A percentile compares a stretch with the other conserved stretches of the same genome.
phyloP scores from a whole-genome alignment of 2,797 vertebrate species.

The Setipinna tenuifilis region DNA sequence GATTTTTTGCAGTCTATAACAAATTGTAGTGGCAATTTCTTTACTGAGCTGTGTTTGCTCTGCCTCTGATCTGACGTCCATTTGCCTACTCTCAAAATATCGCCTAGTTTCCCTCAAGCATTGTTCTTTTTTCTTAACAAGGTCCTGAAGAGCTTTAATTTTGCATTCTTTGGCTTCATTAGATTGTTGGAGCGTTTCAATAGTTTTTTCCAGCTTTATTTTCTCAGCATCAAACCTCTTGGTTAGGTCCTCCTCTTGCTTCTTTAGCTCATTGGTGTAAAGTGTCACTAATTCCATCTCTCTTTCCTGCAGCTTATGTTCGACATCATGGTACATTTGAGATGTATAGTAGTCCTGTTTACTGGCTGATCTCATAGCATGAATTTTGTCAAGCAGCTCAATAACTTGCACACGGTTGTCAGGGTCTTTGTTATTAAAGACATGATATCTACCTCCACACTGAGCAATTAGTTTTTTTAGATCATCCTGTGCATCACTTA shows the following conservation, averaged over 20 bases:
- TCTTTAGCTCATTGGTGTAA: constrained; percentile 45
- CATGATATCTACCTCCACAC: constrained; percentile 32
- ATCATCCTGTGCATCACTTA: not conserved
- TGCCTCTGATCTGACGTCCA: too few species aligned
- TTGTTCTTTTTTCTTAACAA: too few species aligned
- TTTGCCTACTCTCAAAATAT: too few species aligned
- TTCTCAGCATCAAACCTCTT: constrained; percentile 32
- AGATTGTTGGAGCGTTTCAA: too few species aligned
- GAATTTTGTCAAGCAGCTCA: constrained; percentile 46
- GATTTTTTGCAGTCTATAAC: too few species aligned
- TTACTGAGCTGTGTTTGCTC: too few species aligned
- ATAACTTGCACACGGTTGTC: constrained; percentile 38
- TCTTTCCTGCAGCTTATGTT: constrained; percentile 28
- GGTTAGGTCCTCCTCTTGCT: constrained; percentile 12
- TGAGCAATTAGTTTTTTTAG: constrained; percentile 23
- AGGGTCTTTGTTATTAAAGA: constrained; percentile 41
- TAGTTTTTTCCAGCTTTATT: not conserved
- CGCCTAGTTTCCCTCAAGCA: too few species aligned
- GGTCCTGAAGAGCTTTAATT: too few species aligned
- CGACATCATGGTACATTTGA: constrained; percentile 28
- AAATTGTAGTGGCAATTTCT: too few species aligned
- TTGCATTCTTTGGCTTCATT: too few species aligned
- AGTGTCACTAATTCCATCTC: constrained; percentile 31
- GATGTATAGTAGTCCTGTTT: constrained; percentile 44
- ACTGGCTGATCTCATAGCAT: constrained; percentile 44